Evolutionary conservation across 2,888 invertebrate species (phyloP).

Genomic region (Steinernema carpocapsae): DNA sequence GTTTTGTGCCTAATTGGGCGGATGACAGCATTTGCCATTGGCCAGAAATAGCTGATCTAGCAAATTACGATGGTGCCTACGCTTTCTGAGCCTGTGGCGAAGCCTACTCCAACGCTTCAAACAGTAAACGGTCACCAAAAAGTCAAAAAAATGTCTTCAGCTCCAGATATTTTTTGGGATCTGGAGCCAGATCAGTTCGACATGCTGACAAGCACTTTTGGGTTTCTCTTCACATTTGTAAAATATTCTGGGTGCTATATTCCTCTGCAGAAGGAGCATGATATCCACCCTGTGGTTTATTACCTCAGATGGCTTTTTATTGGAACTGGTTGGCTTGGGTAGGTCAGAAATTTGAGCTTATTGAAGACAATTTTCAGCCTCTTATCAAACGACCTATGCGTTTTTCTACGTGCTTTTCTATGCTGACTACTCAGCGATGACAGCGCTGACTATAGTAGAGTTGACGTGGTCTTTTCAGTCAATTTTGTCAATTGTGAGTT

Average conservation of each 20-base stretch:
- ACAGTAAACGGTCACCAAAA: not conserved
- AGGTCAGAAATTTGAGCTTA: not conserved
- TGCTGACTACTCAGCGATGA: slow-evolving; percentile 25
- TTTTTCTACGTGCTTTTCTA: slow-evolving; percentile 1
- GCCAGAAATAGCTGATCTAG: no score
- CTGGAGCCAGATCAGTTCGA: not conserved
- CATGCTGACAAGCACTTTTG: not conserved
- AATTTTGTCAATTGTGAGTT: slow-evolving; percentile 25
- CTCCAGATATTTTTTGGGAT: slow-evolving; percentile 4
- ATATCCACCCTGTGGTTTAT: slow-evolving; percentile 8
- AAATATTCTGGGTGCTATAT: slow-evolving; percentile 9
- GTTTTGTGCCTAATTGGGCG: no score
- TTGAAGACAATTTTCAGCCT: not conserved
- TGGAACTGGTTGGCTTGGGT: not conserved
- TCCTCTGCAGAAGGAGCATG: slow-evolving; percentile 2
- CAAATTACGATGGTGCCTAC: no score
- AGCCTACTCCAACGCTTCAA: not conserved
- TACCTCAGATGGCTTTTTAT: not conserved
- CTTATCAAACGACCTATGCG: not conserved
- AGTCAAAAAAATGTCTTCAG: slow-evolving; percentile 6
- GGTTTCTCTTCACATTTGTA: not conserved
- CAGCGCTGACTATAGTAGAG: not conserved
- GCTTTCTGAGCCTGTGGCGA: not conserved
- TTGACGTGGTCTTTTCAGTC: slow-evolving; percentile 23
- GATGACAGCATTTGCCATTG: no score